Base-by-base conservation (phyloP, 1,140 invertebrate genomes). In the Aphis gossypii region DNA sequence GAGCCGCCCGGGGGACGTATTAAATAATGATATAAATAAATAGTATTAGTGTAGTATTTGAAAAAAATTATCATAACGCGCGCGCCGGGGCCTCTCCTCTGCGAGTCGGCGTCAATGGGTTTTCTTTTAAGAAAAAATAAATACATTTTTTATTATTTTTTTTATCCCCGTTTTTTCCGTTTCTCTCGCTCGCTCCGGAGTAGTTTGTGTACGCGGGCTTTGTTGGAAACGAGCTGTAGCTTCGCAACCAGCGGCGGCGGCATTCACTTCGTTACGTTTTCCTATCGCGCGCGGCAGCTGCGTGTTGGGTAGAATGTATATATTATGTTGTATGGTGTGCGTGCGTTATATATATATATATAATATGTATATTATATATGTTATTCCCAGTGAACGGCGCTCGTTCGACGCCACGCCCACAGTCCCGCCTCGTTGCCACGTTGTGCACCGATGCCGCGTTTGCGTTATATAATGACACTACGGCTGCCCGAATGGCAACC, bases 211-310 rank as follows among this genome's bases (percentile, higher is more conserved):
- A 35, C 56, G 54, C 38, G 35, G 89, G 89, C 89, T 90, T 90
- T 90, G 89, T 90, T 90, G 89, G 38, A 56, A 90, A 90, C 54
- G 87, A 90, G 89, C 89, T 90, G 41, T 90, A 90, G 89, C 89
- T 68, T 90, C 56, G 54, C 89, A 90, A 90, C 46, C 89, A 68
- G 38, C 89, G 48, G 76, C 82, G 68, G 92, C 76, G 82, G 92
- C 68, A 93, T 93, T 93, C 92, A 93, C 92, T 82, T 93, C 92
- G 92, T 82, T 92, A 82, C 56, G 91, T 84, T 89, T 54, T 93
- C 92, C 92, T 93, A 93, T 84, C 76, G 68, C 91, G 68, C 91
- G 35, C 68, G 21, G 92, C 92, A 93, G 92, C 92, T 93, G 92
- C 92, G 92, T 93, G 48, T 93, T 84, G 82, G 48, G 76, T 93